A percentile compares a stretch with the other conserved stretches of the same genome.
Evolutionary conservation across 2,888 invertebrate genomes (phyloP).

Genomic region (Drosophila lutescens): DNA sequence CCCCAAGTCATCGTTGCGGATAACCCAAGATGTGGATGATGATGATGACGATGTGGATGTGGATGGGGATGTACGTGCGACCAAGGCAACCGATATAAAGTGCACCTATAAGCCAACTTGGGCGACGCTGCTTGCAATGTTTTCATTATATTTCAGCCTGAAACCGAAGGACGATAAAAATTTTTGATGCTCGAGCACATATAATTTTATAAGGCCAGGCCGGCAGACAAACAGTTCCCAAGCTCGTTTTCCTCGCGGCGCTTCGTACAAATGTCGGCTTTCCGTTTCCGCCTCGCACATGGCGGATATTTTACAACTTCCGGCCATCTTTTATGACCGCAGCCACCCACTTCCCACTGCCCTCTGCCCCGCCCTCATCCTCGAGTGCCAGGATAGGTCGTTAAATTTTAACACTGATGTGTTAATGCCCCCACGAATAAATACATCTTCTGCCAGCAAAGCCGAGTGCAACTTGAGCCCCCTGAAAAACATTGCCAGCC

Average conservation of each 20-base stretch:
- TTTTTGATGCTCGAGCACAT: conserved; percentile 45
- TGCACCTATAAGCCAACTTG: conserved; percentile 23
- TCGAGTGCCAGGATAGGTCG: conserved; percentile 44
- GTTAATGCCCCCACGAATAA: conserved; percentile 61
- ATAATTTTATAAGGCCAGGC: conserved; percentile 55
- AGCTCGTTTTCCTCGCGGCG: conserved; percentile 11
- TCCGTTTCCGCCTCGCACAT: conserved; percentile 58
- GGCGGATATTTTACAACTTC: conserved; percentile 74
- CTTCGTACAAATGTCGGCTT: conserved; percentile 41
- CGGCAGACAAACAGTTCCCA: conserved; percentile 23
- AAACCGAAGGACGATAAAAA: conserved; percentile 51
- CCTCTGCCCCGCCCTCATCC: neutral
- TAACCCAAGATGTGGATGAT: conserved; percentile 32
- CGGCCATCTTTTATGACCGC: conserved; percentile 48
- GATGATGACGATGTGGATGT: conserved; percentile 5
- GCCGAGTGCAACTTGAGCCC: conserved; percentile 38
- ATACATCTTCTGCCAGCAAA: conserved; percentile 7
- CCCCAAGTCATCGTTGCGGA: conserved; percentile 25
- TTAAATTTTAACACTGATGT: conserved; percentile 79
- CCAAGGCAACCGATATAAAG: conserved; percentile 13
- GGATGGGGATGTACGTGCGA: conserved; percentile 23
- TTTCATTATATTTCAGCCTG: conserved; percentile 59
- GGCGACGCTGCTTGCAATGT: conserved; percentile 21
- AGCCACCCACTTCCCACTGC: neutral
- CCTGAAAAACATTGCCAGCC: conserved; percentile 10